Base-by-base conservation (phyloP, 1,140 invertebrate species). In the Zaprionus nigranus region DNA sequence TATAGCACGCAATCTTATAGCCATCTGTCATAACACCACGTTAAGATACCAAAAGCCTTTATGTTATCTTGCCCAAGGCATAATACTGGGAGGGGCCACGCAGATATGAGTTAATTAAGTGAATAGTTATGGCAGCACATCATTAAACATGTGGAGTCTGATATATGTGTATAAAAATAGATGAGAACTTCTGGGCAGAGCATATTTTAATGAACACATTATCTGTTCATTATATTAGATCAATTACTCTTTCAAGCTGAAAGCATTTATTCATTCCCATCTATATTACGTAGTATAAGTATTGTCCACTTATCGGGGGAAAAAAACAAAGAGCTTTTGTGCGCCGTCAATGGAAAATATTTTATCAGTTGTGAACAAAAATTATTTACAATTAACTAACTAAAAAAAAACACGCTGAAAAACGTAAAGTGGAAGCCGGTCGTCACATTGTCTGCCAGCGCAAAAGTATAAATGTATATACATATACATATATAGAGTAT, bases 361-460 rank as follows among this genome's bases (percentile, higher is more conserved):
- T 82, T 82, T 73, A 78, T 83, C 68, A 78, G 70, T 70, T 70
- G 51, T 69, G 65, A 51, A 58, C 58, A 74, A 75, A 65, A 65
- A 73, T 77, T 65, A 88, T 81, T 84, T 72, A 87, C 71, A 80
- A 61, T 69, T 51, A 53, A 57, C 53, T 61, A n/a, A 58, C 57
- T 64, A 28, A 62, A 62, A 70, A 59, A 56, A 67, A 51, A 54
- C 15, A 73, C 34, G 15, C 11, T 51, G 22, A 43, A 64, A 72
- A 62, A 36, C 22, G 63, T 58, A 82, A 82, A 86, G 67, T 78
- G 49, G 64, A 64, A 76, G 59, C 58, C 66, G 78, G 85, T 79
- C 85, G 85, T 79, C 85, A 74, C 69, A 72, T 72, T 88, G 85
- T 88, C 85, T 88, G 79, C 78, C 70, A 36, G 15, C 43, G 63